phyloP scores from a whole-genome alignment of 2,113 vertebrate genomes.

The Zosterops hypoxanthus region DNA sequence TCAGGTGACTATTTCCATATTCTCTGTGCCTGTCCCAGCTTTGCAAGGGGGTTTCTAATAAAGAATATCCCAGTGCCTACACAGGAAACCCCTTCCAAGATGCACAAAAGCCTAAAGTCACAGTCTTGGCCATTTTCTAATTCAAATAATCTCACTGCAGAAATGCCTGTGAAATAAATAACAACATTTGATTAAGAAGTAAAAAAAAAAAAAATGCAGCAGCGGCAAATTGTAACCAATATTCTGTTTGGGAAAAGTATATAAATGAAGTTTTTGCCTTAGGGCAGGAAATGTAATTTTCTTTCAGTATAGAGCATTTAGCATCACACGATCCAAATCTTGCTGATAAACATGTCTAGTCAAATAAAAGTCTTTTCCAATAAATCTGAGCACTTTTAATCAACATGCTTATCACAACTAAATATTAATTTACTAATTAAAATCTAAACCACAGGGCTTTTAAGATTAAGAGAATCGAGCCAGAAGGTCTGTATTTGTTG shows the following conservation, averaged over 20 bases:
- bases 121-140: neutral
- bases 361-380: neutral
- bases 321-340: neutral
- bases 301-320: slow-evolving; percentile 7
- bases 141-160: neutral
- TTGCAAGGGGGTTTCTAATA: neutral
- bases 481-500: neutral
- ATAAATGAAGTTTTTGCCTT: slow-evolving; percentile 21
- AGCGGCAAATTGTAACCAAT: neutral
- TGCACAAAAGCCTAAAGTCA: neutral
- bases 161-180: slow-evolving; percentile 11
- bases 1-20: neutral
- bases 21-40: neutral
- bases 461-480: neutral
- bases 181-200: neutral
- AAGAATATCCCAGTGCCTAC: neutral
- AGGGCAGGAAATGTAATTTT: slow-evolving; percentile 50
- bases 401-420: neutral
- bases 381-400: slow-evolving; percentile 8
- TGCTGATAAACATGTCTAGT: neutral
- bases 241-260: neutral
- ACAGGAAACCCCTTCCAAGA: neutral
- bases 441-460: neutral
- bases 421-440: slow-evolving; percentile 21
- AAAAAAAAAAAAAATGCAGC: neutral